Percentiles rank a stretch among this genome's conserved stretches.
These are phyloP conservation scores for Oryzias melastigma DNA, from an alignment of 2,113 vertebrate genomes.

Conservation along the genomic window DNA sequence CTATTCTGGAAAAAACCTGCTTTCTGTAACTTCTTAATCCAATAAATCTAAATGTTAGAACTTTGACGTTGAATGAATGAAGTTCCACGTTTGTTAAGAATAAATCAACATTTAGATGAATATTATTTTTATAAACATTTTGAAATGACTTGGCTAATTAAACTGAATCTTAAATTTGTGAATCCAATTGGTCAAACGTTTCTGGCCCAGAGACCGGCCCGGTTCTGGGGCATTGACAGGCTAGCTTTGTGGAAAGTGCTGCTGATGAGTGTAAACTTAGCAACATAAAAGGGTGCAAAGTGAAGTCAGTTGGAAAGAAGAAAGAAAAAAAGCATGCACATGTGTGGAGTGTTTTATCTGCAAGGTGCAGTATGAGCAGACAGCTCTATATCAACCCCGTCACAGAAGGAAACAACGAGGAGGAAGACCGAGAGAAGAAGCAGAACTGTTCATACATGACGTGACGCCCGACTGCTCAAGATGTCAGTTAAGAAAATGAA, in stretches of 20 bases:
- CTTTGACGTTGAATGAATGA: no score
- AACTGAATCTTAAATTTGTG: no score
- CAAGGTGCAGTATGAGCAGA: not conserved
- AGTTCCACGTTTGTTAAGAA: no score
- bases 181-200: no score
- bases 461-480: slow-evolving; percentile 24
- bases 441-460: not conserved
- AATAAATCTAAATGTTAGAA: no score
- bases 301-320: not conserved
- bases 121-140: no score
- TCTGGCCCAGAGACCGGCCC: no score
- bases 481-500: slow-evolving; percentile 1
- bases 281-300: not conserved
- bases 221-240: no score
- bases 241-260: not conserved
- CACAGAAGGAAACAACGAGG: not conserved
- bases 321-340: accelerated
- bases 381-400: slow-evolving; percentile 1
- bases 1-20: no score
- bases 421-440: slow-evolving; percentile 2
- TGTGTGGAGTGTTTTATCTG: slow-evolving; percentile 1
- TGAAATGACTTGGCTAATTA: no score
- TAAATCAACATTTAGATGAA: no score
- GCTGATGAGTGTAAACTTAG: slow-evolving; percentile 30
- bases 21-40: no score